Percentiles rank a stretch among this genome's conserved stretches.
These are phyloP conservation scores for Bombyx mori DNA, from an alignment of 1,140 invertebrate genomes.

Conservation along the genomic window DNA sequence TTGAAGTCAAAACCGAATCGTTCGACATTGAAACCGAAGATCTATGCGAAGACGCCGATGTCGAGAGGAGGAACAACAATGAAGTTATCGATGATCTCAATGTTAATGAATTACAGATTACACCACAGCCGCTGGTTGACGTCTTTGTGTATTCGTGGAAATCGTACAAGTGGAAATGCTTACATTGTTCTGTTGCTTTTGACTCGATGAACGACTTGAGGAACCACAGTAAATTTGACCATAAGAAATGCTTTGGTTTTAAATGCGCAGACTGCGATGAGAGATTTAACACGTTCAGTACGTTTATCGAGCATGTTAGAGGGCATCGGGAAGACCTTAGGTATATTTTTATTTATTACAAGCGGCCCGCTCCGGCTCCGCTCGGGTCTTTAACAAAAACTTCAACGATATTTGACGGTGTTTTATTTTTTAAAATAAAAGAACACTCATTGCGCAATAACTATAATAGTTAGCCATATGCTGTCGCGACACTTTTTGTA, in stretches of 20 bases:
- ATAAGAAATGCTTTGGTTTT: neutral
- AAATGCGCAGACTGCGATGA: constrained; percentile 1
- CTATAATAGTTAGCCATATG: too few species aligned
- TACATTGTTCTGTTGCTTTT: neutral
- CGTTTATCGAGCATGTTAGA: neutral
- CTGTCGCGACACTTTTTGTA: too few species aligned
- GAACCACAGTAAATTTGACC: neutral
- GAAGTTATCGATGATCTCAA: neutral
- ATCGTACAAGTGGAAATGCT: neutral
- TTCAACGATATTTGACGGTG: too few species aligned
- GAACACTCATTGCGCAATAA: too few species aligned
- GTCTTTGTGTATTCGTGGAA: neutral
- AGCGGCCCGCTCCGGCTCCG: too few species aligned
- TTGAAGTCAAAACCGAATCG: too few species aligned
- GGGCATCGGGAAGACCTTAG: neutral
- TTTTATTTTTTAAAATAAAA: too few species aligned
- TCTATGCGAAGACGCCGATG: neutral
- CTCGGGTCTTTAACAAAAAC: too few species aligned
- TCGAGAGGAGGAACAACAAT: neutral
- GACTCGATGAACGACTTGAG: neutral
- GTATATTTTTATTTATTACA: neutral
- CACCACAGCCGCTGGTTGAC: neutral
- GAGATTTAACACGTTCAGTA: neutral
- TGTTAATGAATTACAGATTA: neutral
- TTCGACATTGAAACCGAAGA: neutral